Evolutionary conservation across 2,797 vertebrate species (phyloP).

Genomic region (Mus spretus): DNA sequence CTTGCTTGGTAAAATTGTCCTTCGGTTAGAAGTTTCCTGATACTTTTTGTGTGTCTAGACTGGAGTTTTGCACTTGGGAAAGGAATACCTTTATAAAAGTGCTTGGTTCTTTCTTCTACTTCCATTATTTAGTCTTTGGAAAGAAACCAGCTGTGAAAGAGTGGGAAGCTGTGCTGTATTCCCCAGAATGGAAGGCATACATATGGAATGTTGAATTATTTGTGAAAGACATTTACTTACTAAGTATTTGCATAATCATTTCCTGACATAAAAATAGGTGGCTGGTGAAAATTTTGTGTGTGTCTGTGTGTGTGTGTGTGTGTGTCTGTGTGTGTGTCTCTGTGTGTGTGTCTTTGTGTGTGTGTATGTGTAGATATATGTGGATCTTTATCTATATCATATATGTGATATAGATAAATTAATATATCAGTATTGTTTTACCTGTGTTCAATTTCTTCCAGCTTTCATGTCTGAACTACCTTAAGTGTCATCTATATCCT

Average conservation of each 20-base stretch:
- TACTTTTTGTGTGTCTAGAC: background rate
- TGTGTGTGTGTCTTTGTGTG: no score
- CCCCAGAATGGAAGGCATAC: background rate
- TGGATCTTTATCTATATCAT: no score
- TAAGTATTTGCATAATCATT: slow-evolving; percentile 2
- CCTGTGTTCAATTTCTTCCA: background rate
- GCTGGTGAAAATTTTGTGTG: no score
- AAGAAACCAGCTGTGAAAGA: background rate
- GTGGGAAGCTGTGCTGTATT: background rate
- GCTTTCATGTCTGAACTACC: background rate
- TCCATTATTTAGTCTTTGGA: background rate
- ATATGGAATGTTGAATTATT: background rate
- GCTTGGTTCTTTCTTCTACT: background rate
- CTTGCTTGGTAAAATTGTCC: background rate
- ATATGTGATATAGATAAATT: no score
- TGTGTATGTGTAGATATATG: no score
- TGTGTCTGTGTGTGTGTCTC: no score
- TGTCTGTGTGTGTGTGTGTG: no score
- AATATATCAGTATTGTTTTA: background rate
- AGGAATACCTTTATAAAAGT: background rate
- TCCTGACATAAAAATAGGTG: background rate
- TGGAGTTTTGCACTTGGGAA: background rate
- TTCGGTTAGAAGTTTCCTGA: background rate
- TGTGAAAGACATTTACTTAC: background rate
- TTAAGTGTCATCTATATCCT: background rate